Conservation (phyloP, 35 echinoderm and acorn worm genomes). For the Apostichopus californicus region DNA sequence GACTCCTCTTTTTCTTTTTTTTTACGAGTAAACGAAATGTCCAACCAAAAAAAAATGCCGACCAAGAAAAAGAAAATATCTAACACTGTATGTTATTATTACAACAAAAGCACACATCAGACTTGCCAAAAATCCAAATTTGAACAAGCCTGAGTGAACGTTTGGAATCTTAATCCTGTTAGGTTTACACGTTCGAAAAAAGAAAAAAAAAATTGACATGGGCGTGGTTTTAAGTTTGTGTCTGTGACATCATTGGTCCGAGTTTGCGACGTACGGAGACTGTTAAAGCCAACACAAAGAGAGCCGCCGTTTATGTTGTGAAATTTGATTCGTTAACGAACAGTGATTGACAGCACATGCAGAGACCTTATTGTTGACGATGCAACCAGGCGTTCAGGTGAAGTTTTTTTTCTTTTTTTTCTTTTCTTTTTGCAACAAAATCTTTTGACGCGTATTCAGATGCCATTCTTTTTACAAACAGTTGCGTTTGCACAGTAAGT, state of each 20-base stretch:
- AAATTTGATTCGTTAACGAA: slow-evolving; percentile 61
- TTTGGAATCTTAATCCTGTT: slow-evolving; percentile 32
- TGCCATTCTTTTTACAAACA: neutral
- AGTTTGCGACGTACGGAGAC: neutral
- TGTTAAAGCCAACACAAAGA: slow-evolving; percentile 67
- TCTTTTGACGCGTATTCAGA: slow-evolving; percentile 13
- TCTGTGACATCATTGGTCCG: slow-evolving; percentile 39
- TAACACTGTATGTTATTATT: slow-evolving; percentile 35
- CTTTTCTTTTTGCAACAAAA: neutral
- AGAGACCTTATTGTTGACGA: slow-evolving; percentile 58
- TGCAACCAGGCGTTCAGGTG: slow-evolving; percentile 53
- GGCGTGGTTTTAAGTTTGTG: slow-evolving; percentile 34
- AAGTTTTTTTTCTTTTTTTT: slow-evolving; percentile 47
- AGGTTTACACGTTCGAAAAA: neutral
- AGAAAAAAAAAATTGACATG: neutral
- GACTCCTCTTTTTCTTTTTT: neutral
- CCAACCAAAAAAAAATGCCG: too few species aligned
- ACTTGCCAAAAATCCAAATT: slow-evolving; percentile 26
- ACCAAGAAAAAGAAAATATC: neutral
- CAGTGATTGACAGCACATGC: slow-evolving; percentile 63
- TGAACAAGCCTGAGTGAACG: slow-evolving; percentile 31
- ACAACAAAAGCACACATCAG: slow-evolving; percentile 5
- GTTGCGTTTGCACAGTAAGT: slow-evolving; percentile 26
- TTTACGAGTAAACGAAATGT: too few species aligned
- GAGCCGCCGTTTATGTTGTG: slow-evolving; percentile 45